Conservation (phyloP, 2,888 invertebrate species). For the Andrena marginata region DNA sequence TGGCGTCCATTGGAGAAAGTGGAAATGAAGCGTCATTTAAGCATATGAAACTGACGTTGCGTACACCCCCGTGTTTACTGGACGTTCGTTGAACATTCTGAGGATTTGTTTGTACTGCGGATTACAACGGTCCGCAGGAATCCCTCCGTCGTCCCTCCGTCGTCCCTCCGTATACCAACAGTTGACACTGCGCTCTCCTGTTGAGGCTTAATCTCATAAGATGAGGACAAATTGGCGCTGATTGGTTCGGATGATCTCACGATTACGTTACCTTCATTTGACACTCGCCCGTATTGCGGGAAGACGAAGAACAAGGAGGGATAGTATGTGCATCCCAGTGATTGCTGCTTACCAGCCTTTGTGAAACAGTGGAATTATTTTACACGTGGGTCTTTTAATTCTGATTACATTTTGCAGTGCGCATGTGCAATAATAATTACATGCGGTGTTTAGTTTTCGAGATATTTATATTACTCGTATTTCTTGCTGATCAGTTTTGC, state of each 20-base stretch:
- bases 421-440: too few relatives aligned
- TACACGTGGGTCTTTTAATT: too few relatives aligned
- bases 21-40: slow-evolving; percentile 45
- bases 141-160: slow-evolving; percentile 34
- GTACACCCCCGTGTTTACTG: slow-evolving; percentile 61
- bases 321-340: too few relatives aligned
- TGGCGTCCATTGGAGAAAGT: slow-evolving; percentile 32
- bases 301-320: too few relatives aligned
- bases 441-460: too few relatives aligned
- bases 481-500: too few relatives aligned
- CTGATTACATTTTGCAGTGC: too few relatives aligned
- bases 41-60: slow-evolving; percentile 45
- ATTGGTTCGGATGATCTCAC: slow-evolving; percentile 61
- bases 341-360: too few relatives aligned
- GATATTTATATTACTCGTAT: too few relatives aligned
- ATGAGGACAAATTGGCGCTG: slow-evolving; percentile 63
- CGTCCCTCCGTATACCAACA: slow-evolving; percentile 52
- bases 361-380: too few relatives aligned
- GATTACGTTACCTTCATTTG: slow-evolving; percentile 37
- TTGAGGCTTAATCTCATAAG: slow-evolving; percentile 62
- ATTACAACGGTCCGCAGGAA: slow-evolving; percentile 72
- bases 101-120: slow-evolving; percentile 78
- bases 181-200: slow-evolving; percentile 60
- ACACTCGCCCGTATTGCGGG: not conserved
- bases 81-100: slow-evolving; percentile 66